Percentiles rank a stretch among this genome's conserved stretches.
These are phyloP conservation scores for Nipponacmea schrenckii DNA, from an alignment of 2,888 invertebrate genomes.

Conservation along the genomic window DNA sequence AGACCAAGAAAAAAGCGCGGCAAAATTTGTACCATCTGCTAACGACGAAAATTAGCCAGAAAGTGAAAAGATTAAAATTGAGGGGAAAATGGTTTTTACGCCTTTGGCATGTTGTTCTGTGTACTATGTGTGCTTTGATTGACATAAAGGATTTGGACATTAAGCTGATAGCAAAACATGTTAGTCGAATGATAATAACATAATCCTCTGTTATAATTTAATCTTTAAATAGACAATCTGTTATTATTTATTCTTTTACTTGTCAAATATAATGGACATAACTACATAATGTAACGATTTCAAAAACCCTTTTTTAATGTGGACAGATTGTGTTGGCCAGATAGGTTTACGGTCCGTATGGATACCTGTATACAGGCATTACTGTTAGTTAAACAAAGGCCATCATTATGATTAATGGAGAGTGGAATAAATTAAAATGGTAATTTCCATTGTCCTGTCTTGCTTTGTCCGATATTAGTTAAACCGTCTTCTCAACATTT, in stretches of 20 bases:
- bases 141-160: not conserved
- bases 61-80: not conserved
- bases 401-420: too few relatives aligned
- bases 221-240: not conserved
- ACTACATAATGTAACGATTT: too few relatives aligned
- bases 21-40: not conserved
- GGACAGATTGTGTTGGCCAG: too few relatives aligned
- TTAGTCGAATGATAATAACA: not conserved
- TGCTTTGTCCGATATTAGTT: too few relatives aligned
- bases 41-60: not conserved
- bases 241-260: not conserved
- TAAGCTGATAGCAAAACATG: constrained; percentile 1
- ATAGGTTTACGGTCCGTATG: too few relatives aligned
- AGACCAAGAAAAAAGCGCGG: not conserved
- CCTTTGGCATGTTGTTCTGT: not conserved
- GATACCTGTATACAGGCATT: too few relatives aligned
- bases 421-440: too few relatives aligned
- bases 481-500: too few relatives aligned
- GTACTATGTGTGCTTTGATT: not conserved
- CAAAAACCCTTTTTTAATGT: too few relatives aligned
- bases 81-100: not conserved
- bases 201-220: not conserved
- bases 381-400: not conserved
- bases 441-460: too few relatives aligned
- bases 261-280: not conserved